phyloP scores from a whole-genome alignment of 2,113 vertebrate species.

The Podarcis cretensis region DNA sequence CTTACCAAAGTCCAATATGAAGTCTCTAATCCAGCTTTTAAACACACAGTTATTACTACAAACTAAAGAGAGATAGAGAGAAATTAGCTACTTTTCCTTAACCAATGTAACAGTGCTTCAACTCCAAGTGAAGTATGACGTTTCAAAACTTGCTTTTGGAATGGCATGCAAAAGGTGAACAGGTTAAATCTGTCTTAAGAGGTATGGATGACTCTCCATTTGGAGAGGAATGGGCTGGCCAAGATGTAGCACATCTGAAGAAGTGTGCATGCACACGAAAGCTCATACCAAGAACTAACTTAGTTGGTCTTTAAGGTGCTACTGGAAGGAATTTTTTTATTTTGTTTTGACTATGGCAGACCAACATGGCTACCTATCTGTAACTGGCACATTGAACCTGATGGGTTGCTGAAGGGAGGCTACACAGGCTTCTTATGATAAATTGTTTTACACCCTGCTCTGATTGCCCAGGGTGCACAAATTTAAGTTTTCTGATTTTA shows the following conservation, averaged over 20 bases:
- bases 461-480: not conserved
- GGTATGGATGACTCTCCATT: too few relatives aligned
- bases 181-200: too few relatives aligned
- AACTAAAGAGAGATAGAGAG: conserved; percentile 80
- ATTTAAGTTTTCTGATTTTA: too few relatives aligned
- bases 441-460: not conserved
- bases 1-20: conserved; percentile 97
- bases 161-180: too few relatives aligned
- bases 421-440: not conserved
- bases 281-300: too few relatives aligned
- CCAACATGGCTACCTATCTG: too few relatives aligned
- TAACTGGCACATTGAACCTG: not conserved
- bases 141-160: not conserved
- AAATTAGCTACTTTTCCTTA: conserved; percentile 28
- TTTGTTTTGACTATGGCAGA: too few relatives aligned
- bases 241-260: too few relatives aligned
- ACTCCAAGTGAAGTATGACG: not conserved
- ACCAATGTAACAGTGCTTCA: not conserved
- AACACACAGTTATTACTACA: conserved; percentile 99
- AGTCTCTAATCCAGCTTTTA: conserved; percentile 97
- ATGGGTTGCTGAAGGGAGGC: not conserved
- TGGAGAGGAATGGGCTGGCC: not conserved
- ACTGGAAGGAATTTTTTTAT: too few relatives aligned
- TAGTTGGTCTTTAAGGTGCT: too few relatives aligned
- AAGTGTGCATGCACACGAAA: too few relatives aligned